phyloP scores from a whole-genome alignment of 2,888 invertebrate species.

The Uropetala carovei region DNA sequence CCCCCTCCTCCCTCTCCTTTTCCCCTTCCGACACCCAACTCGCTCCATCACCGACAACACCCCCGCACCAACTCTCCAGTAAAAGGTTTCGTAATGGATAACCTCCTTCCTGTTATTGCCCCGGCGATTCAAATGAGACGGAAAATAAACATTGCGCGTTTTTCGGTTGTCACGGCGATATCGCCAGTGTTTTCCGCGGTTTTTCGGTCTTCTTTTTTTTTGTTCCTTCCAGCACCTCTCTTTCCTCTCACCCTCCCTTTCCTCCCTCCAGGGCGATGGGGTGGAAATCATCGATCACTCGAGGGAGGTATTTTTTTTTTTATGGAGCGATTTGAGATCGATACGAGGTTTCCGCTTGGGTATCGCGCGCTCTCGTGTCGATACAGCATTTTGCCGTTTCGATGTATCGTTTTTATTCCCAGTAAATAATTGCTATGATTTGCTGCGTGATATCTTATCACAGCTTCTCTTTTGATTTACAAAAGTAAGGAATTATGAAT shows the following conservation, averaged over 20 bases:
- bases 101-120: constrained; percentile 49
- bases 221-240: too few species aligned
- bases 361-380: background rate
- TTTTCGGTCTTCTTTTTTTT: constrained; percentile 28
- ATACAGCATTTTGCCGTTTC: too few species aligned
- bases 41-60: background rate
- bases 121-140: constrained; percentile 40
- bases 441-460: too few species aligned
- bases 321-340: background rate
- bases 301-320: background rate
- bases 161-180: constrained; percentile 50
- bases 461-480: too few species aligned
- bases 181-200: background rate
- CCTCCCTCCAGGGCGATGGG: background rate
- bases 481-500: too few species aligned
- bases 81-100: constrained; percentile 32
- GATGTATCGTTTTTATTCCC: too few species aligned
- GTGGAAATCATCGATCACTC: background rate
- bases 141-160: constrained; percentile 59
- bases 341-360: background rate
- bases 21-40: background rate
- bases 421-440: too few species aligned
- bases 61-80: background rate
- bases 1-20: background rate
- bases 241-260: background rate